Percentiles rank a stretch among this genome's conserved stretches.
Conservation (phyloP, 2,888 invertebrate species). For the Thymelicus lineola region DNA sequence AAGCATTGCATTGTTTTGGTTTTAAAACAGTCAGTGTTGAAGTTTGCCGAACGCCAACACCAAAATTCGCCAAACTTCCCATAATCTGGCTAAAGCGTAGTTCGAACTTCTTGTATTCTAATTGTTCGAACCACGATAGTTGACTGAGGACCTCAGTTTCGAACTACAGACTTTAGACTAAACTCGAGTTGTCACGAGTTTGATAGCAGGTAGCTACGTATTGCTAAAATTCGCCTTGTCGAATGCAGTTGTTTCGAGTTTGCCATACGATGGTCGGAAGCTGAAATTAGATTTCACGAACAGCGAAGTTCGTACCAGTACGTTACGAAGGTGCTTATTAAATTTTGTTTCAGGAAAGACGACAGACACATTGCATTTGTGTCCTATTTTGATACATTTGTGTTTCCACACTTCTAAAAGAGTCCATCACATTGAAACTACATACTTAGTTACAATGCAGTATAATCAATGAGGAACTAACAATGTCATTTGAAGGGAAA, state of each 20-base stretch:
- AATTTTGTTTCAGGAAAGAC: slow-evolving; percentile 3
- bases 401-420: too few relatives aligned
- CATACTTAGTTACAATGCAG: too few relatives aligned
- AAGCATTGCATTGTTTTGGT: slow-evolving; percentile 54
- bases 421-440: too few relatives aligned
- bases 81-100: slow-evolving; percentile 49
- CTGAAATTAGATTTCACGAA: slow-evolving; percentile 29
- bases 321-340: not conserved
- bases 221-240: slow-evolving; percentile 43
- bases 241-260: slow-evolving; percentile 42
- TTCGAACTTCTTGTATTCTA: slow-evolving; percentile 36
- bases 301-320: slow-evolving; percentile 16
- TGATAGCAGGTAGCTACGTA: slow-evolving; percentile 34
- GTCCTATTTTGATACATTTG: too few relatives aligned
- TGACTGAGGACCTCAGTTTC: slow-evolving; percentile 40
- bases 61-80: slow-evolving; percentile 54
- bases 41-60: slow-evolving; percentile 47
- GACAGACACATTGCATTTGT: not conserved
- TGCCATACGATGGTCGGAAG: slow-evolving; percentile 20
- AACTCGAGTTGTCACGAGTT: slow-evolving; percentile 42
- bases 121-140: slow-evolving; percentile 43
- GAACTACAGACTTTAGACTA: slow-evolving; percentile 35
- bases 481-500: too few relatives aligned
- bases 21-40: slow-evolving; percentile 33
- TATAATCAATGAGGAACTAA: too few relatives aligned